A percentile compares a stretch with the other conserved stretches of the same genome.
These are phyloP conservation scores for Delia radicum DNA, from an alignment of 1,140 invertebrate species.

Conservation along the genomic window DNA sequence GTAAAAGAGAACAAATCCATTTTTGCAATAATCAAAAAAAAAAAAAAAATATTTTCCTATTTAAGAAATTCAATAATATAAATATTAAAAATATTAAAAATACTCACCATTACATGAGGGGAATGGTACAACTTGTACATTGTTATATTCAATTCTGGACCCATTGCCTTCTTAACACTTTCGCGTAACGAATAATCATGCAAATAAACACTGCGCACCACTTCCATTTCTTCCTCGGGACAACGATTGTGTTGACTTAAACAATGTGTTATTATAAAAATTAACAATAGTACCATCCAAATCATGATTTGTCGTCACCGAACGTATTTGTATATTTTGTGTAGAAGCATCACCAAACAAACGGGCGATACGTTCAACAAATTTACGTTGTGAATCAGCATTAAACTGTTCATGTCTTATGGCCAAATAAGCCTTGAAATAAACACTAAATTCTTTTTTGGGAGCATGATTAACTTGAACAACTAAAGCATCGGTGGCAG, in stretches of 20 bases:
- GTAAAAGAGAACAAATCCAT: too few relatives aligned
- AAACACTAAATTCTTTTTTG: conserved; percentile 62
- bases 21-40: not conserved
- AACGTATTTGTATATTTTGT: conserved; percentile 69
- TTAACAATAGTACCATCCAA: conserved; percentile 46
- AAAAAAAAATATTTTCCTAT: not conserved
- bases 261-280: conserved; percentile 68
- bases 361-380: conserved; percentile 74
- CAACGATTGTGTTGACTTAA: conserved; percentile 65
- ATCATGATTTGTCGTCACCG: conserved; percentile 48
- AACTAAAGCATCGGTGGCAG: conserved; percentile 75
- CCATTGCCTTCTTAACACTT: conserved; percentile 70
- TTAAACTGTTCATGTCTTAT: conserved; percentile 72
- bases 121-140: conserved; percentile 68
- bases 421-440: conserved; percentile 79
- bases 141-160: conserved; percentile 73
- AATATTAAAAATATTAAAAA: not conserved
- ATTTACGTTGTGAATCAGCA: conserved; percentile 71
- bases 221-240: conserved; percentile 72
- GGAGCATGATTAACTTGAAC: conserved; percentile 68
- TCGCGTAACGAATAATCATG: conserved; percentile 66
- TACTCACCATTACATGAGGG: conserved; percentile 68
- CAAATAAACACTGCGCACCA: conserved; percentile 69
- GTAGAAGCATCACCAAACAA: conserved; percentile 76
- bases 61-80: not conserved